A percentile compares a stretch with the other conserved stretches of the same genome.
phyloP scores from a whole-genome alignment of 1,140 invertebrate species.

The Meloidogyne exigua region DNA sequence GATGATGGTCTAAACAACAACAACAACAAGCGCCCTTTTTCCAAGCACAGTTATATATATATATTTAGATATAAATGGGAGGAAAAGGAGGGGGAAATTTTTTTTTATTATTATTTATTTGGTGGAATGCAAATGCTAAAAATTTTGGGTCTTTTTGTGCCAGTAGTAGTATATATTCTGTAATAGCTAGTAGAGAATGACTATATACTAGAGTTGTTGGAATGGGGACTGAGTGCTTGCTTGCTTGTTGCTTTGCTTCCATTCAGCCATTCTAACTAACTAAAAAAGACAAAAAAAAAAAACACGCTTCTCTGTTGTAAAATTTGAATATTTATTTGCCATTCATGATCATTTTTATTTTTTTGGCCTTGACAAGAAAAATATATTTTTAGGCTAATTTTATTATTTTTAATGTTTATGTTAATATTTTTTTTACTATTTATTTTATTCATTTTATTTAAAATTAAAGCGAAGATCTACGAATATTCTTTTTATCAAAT shows the following conservation, averaged over 20 bases:
- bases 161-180: background rate
- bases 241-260: background rate
- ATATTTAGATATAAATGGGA: no score
- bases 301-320: background rate
- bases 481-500: no score
- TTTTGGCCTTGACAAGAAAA: background rate
- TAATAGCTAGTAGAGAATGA: background rate
- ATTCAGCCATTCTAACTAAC: background rate
- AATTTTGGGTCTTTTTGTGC: constrained; percentile 1
- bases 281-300: background rate
- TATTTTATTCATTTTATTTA: no score
- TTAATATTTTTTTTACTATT: background rate
- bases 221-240: no score
- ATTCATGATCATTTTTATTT: background rate
- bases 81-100: background rate
- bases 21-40: no score
- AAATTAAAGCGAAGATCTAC: no score
- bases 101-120: no score
- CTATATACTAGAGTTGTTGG: background rate
- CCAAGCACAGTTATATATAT: background rate
- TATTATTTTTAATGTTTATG: background rate
- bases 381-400: background rate
- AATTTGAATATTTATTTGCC: background rate
- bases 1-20: background rate
- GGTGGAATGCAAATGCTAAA: constrained; percentile 2